Conservation (phyloP, 2,113 vertebrate genomes). For the Riparia riparia region DNA sequence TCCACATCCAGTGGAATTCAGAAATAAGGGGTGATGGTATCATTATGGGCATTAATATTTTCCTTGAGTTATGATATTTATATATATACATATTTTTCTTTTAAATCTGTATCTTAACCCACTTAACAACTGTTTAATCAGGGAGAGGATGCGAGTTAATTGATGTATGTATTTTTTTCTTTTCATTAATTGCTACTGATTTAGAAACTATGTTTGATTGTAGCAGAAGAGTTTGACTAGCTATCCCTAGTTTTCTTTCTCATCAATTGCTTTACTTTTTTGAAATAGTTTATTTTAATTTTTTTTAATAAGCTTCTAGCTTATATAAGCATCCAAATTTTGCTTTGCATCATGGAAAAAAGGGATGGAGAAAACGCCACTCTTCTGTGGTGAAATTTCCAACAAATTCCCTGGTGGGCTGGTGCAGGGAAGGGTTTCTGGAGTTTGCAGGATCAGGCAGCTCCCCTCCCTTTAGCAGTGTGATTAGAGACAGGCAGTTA, state of each 20-base stretch:
- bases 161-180: not conserved
- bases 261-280: not conserved
- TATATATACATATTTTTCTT: not conserved
- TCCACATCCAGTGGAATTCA: not conserved
- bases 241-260: not conserved
- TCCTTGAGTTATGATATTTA: not conserved
- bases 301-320: not conserved
- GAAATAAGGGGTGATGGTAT: not conserved
- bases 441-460: not conserved
- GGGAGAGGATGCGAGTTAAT: not conserved
- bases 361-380: not conserved
- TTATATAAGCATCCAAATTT: not conserved
- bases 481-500: not conserved
- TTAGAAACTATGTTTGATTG: not conserved
- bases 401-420: not conserved
- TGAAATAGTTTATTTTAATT: not conserved
- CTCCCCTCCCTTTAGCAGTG: not conserved
- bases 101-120: not conserved
- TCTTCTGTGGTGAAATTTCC: not conserved
- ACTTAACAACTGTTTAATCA: not conserved
- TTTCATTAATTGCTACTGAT: not conserved
- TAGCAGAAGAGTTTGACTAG: not conserved
- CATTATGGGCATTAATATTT: not conserved
- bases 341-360: not conserved
- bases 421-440: not conserved